Base-by-base conservation (phyloP, 1,140 invertebrate genomes). In the Lepidostoma basale region DNA sequence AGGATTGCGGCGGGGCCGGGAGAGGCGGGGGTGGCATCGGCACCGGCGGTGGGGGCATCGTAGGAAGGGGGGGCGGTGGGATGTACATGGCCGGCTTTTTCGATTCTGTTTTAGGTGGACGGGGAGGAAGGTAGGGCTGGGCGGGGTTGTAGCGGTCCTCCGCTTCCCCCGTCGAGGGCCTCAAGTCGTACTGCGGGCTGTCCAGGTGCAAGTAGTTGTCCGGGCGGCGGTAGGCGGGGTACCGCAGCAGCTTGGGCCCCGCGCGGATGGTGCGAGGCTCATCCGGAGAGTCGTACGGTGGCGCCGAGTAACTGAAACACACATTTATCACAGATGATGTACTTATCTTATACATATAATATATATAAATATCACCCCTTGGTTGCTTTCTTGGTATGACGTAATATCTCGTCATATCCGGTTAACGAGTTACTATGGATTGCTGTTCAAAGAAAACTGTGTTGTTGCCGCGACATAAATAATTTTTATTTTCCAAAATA, bases 81-180 rank as follows among this genome's bases (percentile, higher is more conserved):
- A 67, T 78, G 30, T 5, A 5, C 30, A 33, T 33, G 3, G 77
- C 77, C 23, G 78, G 75, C 40, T 77, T 77, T 9, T 56, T 33
- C 69, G 33, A n/a, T n/a, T n/a, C 75, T 74, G 56, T 8, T n/a
- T 52, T 77, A 77, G 25, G 62, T 62, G 25, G 72, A 62, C n/a
- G 22, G 0, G 71, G 71, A 3, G 80, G 81, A 68, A 83, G 75
- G 69, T 83, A 82, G 3, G 81, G 78, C 47, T 81, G 77, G 14
- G 81, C 80, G n/a, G 82, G 80, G 74, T 83, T 83, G 62, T 81
- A 83, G 33, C 75, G 62, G 56, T 83, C 81, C 74, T 81, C 76
- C 16, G 75, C 78, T 76, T 83, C 81, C n/a, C 70, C 70, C 5
- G 62, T 62, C 16, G 60, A 60, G 6, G 62, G 62, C 28, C 14